Evolutionary conservation across 2,797 vertebrate species (phyloP), one percentile per base, ranked within the genome.

Genomic region (Pachyuromys duprasi): DNA sequence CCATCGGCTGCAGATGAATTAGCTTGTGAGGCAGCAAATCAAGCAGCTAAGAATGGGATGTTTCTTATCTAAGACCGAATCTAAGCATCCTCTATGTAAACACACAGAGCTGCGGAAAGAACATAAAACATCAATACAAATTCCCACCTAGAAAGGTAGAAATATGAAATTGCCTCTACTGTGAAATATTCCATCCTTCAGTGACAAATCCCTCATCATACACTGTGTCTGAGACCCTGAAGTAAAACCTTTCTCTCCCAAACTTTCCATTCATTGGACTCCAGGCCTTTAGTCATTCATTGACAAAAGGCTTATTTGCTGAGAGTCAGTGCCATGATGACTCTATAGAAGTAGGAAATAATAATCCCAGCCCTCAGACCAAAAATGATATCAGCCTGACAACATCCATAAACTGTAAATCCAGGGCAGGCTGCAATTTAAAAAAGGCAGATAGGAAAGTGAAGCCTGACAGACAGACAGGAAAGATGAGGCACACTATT

Each of bases 181-280:
- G 76, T 70, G 74, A 88, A 94, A 69, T 89, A 72, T 45, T 80
- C 83, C 33, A 31, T 94, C 33, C 79, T 45, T 74, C 84, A 72
- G 70, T 63, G 86, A 84, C 53, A 49, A 76, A 63, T 39, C 1
- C 36, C 80, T 81, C 69, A 82, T 65, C 69, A 78, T 53, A 22
- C 28, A 20, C 28, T 62, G 11, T 8, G 3, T 18, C 65, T 69
- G 36, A 62, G 49, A 93, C 11, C 15, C 75, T 80, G 55, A 67
- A 84, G 45, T 39, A 81, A 82, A 87, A 12, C 24, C 83, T 42
- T 9, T 0, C 67, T 86, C 63, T 49, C 79, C 63, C 36, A 80
- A 84, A 75, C 14, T 39, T 3, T 86, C 22, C 49, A 26, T 36
- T 2, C 12, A n/a, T 62, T 33, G 18, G 26, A 76, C 39, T 8